These are phyloP conservation scores for Hymenochirus boettgeri DNA, from an alignment of 2,113 vertebrate species.

Conservation along the genomic window DNA sequence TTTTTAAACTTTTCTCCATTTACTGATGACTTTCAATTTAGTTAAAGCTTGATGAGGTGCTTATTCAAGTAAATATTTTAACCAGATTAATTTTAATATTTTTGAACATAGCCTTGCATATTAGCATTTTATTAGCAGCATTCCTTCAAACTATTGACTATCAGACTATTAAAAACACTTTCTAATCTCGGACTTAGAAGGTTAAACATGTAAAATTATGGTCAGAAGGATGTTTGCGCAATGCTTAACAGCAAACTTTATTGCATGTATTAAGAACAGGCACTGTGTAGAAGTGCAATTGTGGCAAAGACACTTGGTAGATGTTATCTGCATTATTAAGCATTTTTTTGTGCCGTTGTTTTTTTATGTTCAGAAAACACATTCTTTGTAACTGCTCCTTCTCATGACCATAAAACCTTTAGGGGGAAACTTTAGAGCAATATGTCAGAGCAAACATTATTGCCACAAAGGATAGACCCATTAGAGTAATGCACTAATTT, in stretches of 20 bases:
- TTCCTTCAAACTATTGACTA: too few species aligned
- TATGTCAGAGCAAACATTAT: conserved; percentile 30
- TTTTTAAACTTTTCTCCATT: too few species aligned
- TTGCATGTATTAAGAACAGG: not conserved
- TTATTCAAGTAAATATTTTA: too few species aligned
- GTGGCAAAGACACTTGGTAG: not conserved
- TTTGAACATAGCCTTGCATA: too few species aligned
- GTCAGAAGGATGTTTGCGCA: not conserved
- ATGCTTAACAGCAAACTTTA: not conserved
- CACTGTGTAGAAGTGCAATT: not conserved
- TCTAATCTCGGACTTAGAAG: too few species aligned
- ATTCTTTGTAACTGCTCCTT: not conserved
- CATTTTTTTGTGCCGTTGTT: not conserved
- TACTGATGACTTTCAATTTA: too few species aligned
- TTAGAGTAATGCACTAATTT: conserved; percentile 43
- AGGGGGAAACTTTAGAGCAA: conserved; percentile 10
- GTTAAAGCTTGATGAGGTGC: too few species aligned
- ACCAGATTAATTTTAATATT: too few species aligned
- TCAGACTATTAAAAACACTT: too few species aligned
- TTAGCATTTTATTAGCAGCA: too few species aligned
- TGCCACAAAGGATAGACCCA: conserved; percentile 27
- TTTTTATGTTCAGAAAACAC: not conserved
- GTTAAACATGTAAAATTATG: too few species aligned
- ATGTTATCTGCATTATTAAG: conserved; percentile 1
- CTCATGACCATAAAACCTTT: conserved; percentile 29